Evolutionary conservation across 2,113 vertebrate genomes (phyloP), one percentile per base, ranked within the genome.

Genomic region (Mesembrinibis cayennensis): DNA sequence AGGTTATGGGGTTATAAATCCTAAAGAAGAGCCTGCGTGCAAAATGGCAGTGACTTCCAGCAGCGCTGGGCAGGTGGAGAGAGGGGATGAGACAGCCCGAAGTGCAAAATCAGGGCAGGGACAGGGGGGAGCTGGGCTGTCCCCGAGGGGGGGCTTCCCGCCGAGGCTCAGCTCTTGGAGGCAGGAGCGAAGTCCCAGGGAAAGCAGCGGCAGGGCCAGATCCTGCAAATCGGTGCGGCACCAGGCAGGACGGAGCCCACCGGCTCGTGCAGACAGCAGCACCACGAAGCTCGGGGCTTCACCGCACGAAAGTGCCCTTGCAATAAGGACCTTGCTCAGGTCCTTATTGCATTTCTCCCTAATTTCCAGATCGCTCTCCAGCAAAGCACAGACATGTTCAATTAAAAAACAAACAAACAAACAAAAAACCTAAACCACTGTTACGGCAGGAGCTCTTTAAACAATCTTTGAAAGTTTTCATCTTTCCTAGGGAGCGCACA

Each of bases 251-350:
- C 0, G 5, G 50, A 88, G 17, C 55, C 65, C 44, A 3, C 15
- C 29, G 6, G 38, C 47, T 26, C 3, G 2, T 7, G 38, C 22
- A 34, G 44, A 6, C 19, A 4, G 25, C 26, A 40, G 21, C 65
- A 7, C 20, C 5, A 5, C 19, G 2, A 3, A 26, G n/a, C 15
- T 9, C 3, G 17, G 45, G 42, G n/a, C 27, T 19, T 3, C 9
- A 6, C 19, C 4, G 2, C 42, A 7, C 12, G 0, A 40, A 44
- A 19, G n/a, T 40, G 49, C n/a, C 74, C 56, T 42, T 6, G 16
- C 59, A n/a, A n/a, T n/a, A n/a, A n/a, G n/a, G n/a, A n/a, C 74
- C 56, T 42, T 6, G 16, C 59, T 62, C 36, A 3, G 19, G 15
- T 20, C n/a, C 29, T 16, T 16, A 16, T 2, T 26, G 29, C 58